These are phyloP conservation scores for Myotis findleyi DNA, from an alignment of 2,797 vertebrate genomes.

Conservation along the genomic window DNA sequence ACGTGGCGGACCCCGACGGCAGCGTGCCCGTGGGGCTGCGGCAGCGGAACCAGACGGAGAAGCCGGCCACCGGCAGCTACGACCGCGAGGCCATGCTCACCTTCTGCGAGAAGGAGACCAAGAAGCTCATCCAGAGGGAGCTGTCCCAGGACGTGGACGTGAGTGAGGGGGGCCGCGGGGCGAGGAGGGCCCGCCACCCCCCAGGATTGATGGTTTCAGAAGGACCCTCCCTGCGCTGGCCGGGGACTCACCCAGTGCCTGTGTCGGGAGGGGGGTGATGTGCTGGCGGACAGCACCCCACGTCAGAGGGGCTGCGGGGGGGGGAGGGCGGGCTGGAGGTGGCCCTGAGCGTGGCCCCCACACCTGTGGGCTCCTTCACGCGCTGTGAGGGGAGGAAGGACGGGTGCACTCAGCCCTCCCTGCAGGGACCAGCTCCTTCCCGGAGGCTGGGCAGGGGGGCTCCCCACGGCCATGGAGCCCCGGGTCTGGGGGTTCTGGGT, in stretches of 20 bases:
- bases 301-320: not conserved
- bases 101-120: slow-evolving; percentile 88
- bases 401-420: not conserved
- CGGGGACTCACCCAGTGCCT: no score
- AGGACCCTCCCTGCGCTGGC: no score
- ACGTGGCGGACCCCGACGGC: slow-evolving; percentile 91
- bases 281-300: not conserved
- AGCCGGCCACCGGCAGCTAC: slow-evolving; percentile 79
- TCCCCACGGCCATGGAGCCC: not conserved
- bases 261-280: not conserved
- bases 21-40: slow-evolving; percentile 87
- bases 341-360: not conserved
- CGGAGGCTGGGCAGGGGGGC: not conserved
- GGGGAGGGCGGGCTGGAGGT: not conserved
- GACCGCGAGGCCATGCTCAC: slow-evolving; percentile 88
- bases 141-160: slow-evolving; percentile 90
- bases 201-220: no score
- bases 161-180: slow-evolving; percentile 68
- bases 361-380: not conserved
- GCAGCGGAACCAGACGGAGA: slow-evolving; percentile 88
- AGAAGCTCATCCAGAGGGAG: slow-evolving; percentile 89
- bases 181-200: not conserved
- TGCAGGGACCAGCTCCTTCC: not conserved
- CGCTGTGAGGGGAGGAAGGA: not conserved
- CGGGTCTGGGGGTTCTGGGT: not conserved